phyloP scores from a whole-genome alignment of 2,797 vertebrate species.

The Cirrhinus molitorella region DNA sequence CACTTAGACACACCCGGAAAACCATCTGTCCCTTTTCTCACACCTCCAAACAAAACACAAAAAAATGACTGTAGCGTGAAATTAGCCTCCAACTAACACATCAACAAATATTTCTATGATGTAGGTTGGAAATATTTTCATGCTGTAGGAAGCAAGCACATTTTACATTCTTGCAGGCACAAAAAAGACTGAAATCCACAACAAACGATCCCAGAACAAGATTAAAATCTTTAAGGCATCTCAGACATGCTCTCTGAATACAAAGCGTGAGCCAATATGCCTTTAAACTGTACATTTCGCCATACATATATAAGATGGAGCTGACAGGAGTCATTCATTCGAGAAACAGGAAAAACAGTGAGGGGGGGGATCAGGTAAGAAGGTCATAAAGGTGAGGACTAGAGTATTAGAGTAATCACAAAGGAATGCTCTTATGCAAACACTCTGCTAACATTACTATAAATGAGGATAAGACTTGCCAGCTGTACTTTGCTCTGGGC shows the following conservation, averaged over 20 bases:
- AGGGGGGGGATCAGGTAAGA: constrained; percentile 43
- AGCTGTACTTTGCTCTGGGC: constrained; percentile 66
- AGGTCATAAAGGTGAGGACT: constrained; percentile 64
- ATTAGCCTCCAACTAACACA: background rate
- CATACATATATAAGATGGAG: constrained; percentile 48
- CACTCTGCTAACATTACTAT: constrained; percentile 74
- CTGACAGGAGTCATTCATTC: constrained; percentile 32
- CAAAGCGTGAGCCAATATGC: background rate
- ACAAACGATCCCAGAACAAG: background rate
- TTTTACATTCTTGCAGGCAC: background rate
- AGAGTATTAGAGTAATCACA: constrained; percentile 74
- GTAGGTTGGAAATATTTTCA: background rate
- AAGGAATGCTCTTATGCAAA: constrained; percentile 78
- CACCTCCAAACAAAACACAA: constrained; percentile 57
- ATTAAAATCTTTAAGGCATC: background rate
- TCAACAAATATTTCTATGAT: background rate
- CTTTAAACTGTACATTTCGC: background rate
- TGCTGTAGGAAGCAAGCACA: background rate
- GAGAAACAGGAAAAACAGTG: constrained; percentile 3
- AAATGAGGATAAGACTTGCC: constrained; percentile 71
- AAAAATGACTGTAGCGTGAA: constrained; percentile 34
- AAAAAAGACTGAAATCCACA: background rate
- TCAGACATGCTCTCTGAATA: background rate
- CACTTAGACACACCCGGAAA: constrained; percentile 52
- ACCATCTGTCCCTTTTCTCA: constrained; percentile 51